A percentile compares a stretch with the other conserved stretches of the same genome.
Evolutionary conservation across 2,113 vertebrate species (phyloP).

Genomic region (Petromus typicus): DNA sequence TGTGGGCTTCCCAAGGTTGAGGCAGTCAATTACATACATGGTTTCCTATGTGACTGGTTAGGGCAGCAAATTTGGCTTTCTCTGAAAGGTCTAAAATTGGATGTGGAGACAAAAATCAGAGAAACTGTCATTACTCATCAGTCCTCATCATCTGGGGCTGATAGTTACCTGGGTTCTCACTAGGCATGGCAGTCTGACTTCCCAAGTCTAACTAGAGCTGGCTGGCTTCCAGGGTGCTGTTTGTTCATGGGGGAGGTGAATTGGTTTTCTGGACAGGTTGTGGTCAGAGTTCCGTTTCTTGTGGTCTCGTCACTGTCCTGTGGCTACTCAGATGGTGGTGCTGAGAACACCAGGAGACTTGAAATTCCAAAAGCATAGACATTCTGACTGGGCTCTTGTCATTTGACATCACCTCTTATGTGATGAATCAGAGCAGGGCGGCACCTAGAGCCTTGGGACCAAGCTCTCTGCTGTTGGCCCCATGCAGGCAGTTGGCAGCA

Average conservation of each 20-base stretch:
- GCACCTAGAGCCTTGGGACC: no score
- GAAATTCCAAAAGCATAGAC: background rate
- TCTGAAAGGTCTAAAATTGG: background rate
- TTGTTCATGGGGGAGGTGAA: background rate
- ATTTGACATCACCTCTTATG: background rate
- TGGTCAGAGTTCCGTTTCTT: background rate
- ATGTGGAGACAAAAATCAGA: background rate
- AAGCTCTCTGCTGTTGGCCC: background rate
- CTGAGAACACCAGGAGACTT: background rate
- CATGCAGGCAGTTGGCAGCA: accelerated
- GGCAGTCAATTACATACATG: accelerated
- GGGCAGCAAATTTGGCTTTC: background rate
- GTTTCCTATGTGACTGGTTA: background rate
- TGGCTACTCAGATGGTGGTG: background rate
- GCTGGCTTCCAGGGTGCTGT: background rate
- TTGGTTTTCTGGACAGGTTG: background rate
- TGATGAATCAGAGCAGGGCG: background rate
- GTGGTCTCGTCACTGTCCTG: background rate
- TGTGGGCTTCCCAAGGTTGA: background rate
- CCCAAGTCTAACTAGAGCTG: background rate
- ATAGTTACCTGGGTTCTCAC: background rate
- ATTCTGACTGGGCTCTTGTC: background rate
- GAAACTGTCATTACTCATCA: background rate
- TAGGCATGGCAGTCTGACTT: background rate
- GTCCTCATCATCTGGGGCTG: background rate